These are phyloP conservation scores for Chionomys nivalis DNA, from an alignment of 2,113 vertebrate species.

Conservation along the genomic window DNA sequence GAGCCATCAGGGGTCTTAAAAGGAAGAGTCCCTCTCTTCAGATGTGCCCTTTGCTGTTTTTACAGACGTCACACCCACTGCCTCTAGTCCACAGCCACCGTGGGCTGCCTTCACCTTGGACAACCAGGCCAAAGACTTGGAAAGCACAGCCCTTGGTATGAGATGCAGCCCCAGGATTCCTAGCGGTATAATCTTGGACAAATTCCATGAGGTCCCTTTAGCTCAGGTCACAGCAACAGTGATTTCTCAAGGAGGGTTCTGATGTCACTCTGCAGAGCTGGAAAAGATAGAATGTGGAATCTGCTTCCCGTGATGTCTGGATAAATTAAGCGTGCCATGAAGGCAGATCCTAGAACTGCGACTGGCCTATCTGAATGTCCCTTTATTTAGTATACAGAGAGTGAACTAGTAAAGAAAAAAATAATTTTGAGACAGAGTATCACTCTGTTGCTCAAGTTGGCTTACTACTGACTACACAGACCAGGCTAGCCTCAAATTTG, in stretches of 20 bases:
- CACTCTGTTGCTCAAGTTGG: neutral
- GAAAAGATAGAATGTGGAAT: neutral
- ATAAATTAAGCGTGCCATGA: neutral
- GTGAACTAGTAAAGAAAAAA: neutral
- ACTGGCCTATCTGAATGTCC: neutral
- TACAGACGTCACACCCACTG: neutral
- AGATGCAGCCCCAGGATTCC: neutral
- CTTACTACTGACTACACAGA: neutral
- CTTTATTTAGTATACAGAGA: neutral
- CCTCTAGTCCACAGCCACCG: neutral
- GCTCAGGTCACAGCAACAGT: neutral
- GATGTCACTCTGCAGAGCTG: constrained; percentile 9
- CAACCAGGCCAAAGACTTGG: neutral
- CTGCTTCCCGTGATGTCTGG: neutral
- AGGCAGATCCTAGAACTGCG: neutral
- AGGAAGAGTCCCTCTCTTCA: neutral
- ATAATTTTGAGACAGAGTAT: neutral
- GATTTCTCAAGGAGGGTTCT: constrained; percentile 8
- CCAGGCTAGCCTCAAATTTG: neutral
- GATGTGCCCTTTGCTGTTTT: neutral
- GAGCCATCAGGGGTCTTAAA: neutral
- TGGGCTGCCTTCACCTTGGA: neutral
- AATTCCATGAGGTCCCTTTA: neutral
- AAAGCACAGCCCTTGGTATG: neutral
- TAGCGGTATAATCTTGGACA: neutral